phyloP scores from a whole-genome alignment of 2,113 vertebrate species.

The Centropristis striata region DNA sequence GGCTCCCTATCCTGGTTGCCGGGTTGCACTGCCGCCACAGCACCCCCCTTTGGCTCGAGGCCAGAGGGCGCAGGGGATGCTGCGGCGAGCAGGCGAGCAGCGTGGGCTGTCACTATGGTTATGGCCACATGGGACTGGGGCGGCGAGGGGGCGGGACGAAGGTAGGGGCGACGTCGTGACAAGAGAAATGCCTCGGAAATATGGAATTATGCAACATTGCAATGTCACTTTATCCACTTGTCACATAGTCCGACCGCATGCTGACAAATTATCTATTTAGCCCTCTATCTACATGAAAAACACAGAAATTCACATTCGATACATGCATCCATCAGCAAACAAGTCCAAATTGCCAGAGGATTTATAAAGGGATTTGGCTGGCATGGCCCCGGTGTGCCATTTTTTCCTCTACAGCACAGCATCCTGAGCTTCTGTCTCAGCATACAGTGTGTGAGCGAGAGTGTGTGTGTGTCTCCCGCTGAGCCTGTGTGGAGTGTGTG shows the following conservation, averaged over 20 bases:
- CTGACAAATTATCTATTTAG: conserved; percentile 5
- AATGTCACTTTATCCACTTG: conserved; percentile 30
- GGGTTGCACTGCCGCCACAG: conserved; percentile 66
- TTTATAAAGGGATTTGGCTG: conserved; percentile 68
- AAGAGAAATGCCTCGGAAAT: conserved; percentile 42
- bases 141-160: conserved; percentile 6
- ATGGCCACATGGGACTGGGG: conserved; percentile 38
- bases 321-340: conserved; percentile 45
- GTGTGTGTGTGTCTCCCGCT: conserved; percentile 48
- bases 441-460: conserved; percentile 38
- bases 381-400: conserved; percentile 56
- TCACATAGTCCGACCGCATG: conserved; percentile 1
- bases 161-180: conserved; percentile 27
- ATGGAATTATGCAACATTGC: conserved; percentile 37
- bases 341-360: conserved; percentile 64
- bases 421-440: conserved; percentile 72
- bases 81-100: conserved; percentile 55
- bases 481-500: conserved; percentile 71
- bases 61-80: conserved; percentile 74
- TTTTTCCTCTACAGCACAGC: conserved; percentile 67
- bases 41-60: conserved; percentile 61
- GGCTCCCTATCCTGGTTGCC: conserved; percentile 64
- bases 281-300: conserved; percentile 12
- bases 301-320: background rate
- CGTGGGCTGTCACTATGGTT: conserved; percentile 59